phyloP scores from a whole-genome alignment of 2,888 invertebrate genomes.

The Patella pellucida region DNA sequence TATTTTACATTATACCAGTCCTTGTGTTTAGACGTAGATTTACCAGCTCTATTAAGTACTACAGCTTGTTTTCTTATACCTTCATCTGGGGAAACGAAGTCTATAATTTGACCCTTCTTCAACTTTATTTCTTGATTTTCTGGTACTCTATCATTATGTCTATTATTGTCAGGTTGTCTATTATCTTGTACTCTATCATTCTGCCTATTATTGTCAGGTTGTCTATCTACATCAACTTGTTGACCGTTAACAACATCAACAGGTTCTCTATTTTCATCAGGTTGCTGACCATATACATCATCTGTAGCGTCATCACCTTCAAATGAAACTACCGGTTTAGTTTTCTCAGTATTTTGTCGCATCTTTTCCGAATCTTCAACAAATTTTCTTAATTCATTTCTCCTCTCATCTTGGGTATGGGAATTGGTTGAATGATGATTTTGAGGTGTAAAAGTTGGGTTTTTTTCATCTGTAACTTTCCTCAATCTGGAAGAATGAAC shows the following conservation, averaged over 20 bases:
- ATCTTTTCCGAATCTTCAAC: neutral
- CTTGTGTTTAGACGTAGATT: slow-evolving; percentile 15
- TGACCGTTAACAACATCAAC: neutral
- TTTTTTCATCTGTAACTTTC: slow-evolving; percentile 9
- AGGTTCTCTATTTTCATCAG: neutral
- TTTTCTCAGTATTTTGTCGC: too few species aligned
- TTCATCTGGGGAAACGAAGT: neutral
- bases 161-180: neutral
- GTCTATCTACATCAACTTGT: neutral
- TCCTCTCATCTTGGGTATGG: neutral
- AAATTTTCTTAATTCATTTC: neutral
- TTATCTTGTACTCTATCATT: neutral
- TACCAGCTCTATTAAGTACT: slow-evolving; percentile 17
- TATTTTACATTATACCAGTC: slow-evolving; percentile 21
- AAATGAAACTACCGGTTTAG: too few species aligned
- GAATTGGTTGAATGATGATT: neutral
- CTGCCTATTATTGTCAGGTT: neutral
- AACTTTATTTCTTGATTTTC: neutral
- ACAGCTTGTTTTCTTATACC: slow-evolving; percentile 3
- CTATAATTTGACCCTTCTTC: neutral
- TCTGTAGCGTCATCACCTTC: too few species aligned
- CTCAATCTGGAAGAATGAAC: slow-evolving; percentile 34
- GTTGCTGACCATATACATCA: neutral
- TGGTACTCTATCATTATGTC: neutral
- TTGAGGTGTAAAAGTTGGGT: neutral